Evolutionary conservation across 2,797 vertebrate species (phyloP), one percentile per base, ranked within the genome.

Genomic region (Pangasius larnaudii): DNA sequence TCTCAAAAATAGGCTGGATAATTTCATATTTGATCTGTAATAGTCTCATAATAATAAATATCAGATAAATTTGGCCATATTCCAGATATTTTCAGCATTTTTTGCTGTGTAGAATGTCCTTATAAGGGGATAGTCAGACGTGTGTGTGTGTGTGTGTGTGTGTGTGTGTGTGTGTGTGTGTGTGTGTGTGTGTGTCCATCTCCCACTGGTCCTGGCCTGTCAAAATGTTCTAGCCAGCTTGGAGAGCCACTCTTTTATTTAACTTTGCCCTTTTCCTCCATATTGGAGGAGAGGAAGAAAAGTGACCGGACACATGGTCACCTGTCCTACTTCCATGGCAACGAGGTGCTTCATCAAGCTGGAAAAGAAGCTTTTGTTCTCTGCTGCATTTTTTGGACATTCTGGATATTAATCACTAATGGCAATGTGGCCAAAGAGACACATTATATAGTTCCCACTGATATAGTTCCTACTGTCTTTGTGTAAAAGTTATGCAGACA

Each of bases 321-420:
- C 88, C 89, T 89, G 90, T 81, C 86, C 90, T 86, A 91, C 81
- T 88, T 91, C 85, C 87, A 88, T 90, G 83, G 85, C 87, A 87
- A 89, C 74, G 53, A 90, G 87, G 85, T 87, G 77, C 81, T 90
- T 78, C 85, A 83, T 85, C 82, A 90, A 81, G 58, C 77, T 88
- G 61, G 61, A 74, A 63, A 84, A 39, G 39, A 59, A 58, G 5
- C 24, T 42, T 22, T 59, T n/a, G 65, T 53, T 79, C 84, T 86
- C 78, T 83, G 86, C 69, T 79, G 79, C 79, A 59, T 89, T 69
- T 46, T 19, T 56, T 22, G 59, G 27, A 58, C 69, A 80, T 49
- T 87, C 77, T 87, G 78, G 77, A 87, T 89, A 90, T 85, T 39
- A 63, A 85, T 89, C 81, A 53, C 80, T 59, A 75, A 89, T 84